A percentile compares a stretch with the other conserved stretches of the same genome.
These are phyloP conservation scores for Sialia sialis DNA, from an alignment of 2,113 vertebrate genomes.

Conservation along the genomic window DNA sequence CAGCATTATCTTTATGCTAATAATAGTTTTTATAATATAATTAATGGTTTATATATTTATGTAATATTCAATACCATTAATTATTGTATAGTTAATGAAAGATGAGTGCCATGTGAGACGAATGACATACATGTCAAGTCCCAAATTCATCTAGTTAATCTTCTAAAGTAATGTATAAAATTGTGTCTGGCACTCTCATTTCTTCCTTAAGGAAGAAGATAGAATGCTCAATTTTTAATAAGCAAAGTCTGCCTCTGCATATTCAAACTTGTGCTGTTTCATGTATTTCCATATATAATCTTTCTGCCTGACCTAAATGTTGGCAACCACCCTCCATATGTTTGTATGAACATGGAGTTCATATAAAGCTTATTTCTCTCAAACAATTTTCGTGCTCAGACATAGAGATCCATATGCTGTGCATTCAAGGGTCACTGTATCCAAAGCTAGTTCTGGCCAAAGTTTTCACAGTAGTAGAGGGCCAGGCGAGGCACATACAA, in stretches of 20 bases:
- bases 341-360: background rate
- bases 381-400: background rate
- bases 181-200: background rate
- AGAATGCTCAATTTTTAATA: background rate
- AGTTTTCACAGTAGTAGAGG: background rate
- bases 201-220: background rate
- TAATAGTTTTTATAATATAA: background rate
- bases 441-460: background rate
- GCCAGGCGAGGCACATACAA: background rate
- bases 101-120: background rate
- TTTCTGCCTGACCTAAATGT: background rate
- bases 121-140: background rate
- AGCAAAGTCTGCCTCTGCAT: background rate
- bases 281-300: background rate
- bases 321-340: background rate
- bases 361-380: background rate
- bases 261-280: background rate
- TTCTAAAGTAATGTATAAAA: background rate
- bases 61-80: background rate
- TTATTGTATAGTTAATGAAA: background rate
- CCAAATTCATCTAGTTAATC: background rate
- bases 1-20: background rate
- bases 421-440: background rate
- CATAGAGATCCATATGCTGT: background rate
- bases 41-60: background rate